Evolutionary conservation across 2,797 vertebrate species (phyloP).

Genomic region (Pseudochirops corinnae): DNA sequence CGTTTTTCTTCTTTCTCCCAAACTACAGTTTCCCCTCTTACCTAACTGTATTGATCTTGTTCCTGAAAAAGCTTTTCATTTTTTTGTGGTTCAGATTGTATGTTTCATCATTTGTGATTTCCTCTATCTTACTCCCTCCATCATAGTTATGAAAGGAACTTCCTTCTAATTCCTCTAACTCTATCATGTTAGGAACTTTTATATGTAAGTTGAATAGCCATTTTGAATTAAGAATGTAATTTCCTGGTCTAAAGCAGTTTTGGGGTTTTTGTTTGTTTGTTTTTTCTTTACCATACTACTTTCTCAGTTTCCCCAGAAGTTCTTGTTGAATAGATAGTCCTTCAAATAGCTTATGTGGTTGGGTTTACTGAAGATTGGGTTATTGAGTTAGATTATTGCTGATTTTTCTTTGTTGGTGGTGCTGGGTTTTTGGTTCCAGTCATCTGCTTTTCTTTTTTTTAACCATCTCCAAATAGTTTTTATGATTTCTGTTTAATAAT

Average conservation of each 20-base stretch:
- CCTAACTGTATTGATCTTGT: neutral
- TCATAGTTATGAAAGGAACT: neutral
- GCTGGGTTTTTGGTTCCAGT: neutral
- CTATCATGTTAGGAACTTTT: neutral
- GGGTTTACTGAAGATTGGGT: neutral
- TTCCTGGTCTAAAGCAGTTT: neutral
- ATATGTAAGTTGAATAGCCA: neutral
- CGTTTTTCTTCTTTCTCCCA: neutral
- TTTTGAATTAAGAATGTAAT: neutral
- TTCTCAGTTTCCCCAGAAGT: neutral
- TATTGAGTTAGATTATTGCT: neutral
- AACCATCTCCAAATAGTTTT: neutral
- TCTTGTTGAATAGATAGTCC: neutral
- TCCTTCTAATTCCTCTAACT: neutral
- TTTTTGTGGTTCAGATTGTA: neutral
- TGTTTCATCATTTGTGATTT: neutral
- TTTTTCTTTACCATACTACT: neutral
- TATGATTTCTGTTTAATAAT: neutral
- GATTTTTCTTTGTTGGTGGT: neutral
- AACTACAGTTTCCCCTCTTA: neutral
- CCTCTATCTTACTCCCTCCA: neutral
- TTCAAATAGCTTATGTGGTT: neutral
- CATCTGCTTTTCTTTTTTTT: neutral
- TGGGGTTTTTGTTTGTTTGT: neutral
- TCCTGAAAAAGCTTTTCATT: neutral